Base-by-base conservation (phyloP, 1,140 invertebrate species). In the Ceratina australensis region DNA sequence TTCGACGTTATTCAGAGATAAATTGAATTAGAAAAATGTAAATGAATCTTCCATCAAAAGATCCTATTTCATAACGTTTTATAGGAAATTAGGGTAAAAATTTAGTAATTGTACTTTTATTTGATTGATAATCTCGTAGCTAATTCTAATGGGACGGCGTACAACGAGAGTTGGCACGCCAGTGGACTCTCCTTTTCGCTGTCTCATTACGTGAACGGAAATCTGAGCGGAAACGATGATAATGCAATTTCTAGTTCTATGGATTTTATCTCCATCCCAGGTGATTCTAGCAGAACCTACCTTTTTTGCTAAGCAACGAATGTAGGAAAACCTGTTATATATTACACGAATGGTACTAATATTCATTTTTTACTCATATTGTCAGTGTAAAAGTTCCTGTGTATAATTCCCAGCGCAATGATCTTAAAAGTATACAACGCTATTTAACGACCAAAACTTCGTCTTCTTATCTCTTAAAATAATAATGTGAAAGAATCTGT, bases 101-200 rank as follows among this genome's bases (percentile, higher is more conserved):
- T 42, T 42, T 42, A 42, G 33, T 42, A 10, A 42, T 8, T 42
- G 5, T 42, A 7, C 33, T 42, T 42, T 42, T 42, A 10, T 0
- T 42, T 42, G 33, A 42, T 42, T 42, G 0, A 7, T 42, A 42
- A 3, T 3, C 33, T 42, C 33, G 10, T 42, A 42, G 33, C 5
- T 42, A 2, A 42, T 2, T 42, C 33, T 10, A 42, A 42, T 10
- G 33, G 33, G 5, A 7, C 33, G 3, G 52, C 52, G 54, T 22
- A 16, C 28, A 59, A 67, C 7, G 56, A 50, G 42, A 15, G 18
- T 47, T 26, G 61, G 1, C 1, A 24, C 24, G 26, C 50, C 49
- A 77, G 56, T 80, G 72, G 42, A 57, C 77, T 67, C 81, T 67
- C 3, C 1, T 47, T 28, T 57, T 50, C 54, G 57, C 49, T 66